Conservation (phyloP, 2,797 vertebrate genomes). For the Enteromius thamalakanensis region DNA sequence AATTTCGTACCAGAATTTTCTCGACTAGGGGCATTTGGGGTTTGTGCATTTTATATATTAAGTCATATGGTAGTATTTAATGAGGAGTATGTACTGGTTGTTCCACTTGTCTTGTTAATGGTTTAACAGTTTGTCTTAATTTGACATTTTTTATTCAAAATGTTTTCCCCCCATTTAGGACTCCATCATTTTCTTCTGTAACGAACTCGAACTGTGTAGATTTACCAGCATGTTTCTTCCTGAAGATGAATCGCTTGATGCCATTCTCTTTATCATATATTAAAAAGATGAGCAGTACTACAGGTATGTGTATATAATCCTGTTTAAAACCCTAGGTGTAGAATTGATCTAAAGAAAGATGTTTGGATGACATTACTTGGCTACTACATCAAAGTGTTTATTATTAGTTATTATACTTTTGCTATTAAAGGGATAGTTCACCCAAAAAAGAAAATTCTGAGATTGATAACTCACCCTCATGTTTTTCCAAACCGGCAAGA, state of each 20-base stretch:
- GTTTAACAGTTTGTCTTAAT: not conserved
- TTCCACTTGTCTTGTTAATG: not conserved
- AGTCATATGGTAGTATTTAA: not conserved
- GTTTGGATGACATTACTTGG: not conserved
- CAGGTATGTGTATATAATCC: constrained; percentile 74
- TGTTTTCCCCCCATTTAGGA: constrained; percentile 71
- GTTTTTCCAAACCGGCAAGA: too few species aligned
- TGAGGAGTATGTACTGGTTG: not conserved
- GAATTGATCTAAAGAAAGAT: not conserved
- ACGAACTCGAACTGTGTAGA: constrained; percentile 99
- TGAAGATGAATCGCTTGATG: constrained; percentile 92
- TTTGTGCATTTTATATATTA: not conserved
- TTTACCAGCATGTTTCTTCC: constrained; percentile 95
- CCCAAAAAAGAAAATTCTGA: too few species aligned
- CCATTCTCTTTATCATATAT: constrained; percentile 95
- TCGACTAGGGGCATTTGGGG: not conserved
- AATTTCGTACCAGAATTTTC: not conserved
- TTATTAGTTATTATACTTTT: not conserved
- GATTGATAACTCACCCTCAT: too few species aligned
- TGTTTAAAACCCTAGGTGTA: not conserved
- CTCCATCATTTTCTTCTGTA: constrained; percentile 92
- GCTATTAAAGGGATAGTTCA: too few species aligned
- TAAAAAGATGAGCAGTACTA: constrained; percentile 88
- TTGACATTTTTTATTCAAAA: not conserved
- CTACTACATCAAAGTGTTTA: not conserved